Conservation (phyloP, 2,797 vertebrate species). For the Lagocephalus sceleratus region DNA sequence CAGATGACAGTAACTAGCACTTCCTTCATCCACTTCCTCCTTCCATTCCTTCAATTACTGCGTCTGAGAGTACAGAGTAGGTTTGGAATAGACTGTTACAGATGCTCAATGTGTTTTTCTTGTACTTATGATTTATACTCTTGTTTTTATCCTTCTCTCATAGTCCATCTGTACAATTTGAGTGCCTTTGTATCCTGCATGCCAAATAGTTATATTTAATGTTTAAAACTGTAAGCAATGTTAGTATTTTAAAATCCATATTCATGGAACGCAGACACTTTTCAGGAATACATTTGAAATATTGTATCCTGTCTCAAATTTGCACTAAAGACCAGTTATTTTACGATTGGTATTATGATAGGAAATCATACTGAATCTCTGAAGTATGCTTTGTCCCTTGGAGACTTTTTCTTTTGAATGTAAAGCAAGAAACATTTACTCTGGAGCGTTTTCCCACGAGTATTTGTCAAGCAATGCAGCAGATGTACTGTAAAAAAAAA, state of each 20-base stretch:
- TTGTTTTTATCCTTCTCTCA: conserved; percentile 30
- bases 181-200: conserved; percentile 73
- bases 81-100: conserved; percentile 11
- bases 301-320: conserved; percentile 2
- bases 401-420: too few relatives aligned
- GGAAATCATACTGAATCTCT: too few relatives aligned
- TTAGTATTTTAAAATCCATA: conserved; percentile 53
- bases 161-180: conserved; percentile 54
- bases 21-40: conserved; percentile 21
- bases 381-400: too few relatives aligned
- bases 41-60: conserved; percentile 9
- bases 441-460: too few relatives aligned
- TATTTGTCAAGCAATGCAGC: too few relatives aligned
- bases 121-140: conserved; percentile 38
- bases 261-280: conserved; percentile 56
- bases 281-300: conserved; percentile 27
- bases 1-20: conserved; percentile 22
- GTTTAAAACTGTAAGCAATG: conserved; percentile 30
- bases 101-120: conserved; percentile 27
- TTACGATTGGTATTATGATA: not conserved
- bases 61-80: conserved; percentile 17
- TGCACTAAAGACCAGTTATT: not conserved
- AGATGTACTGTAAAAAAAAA: too few relatives aligned
- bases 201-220: conserved; percentile 60
- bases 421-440: too few relatives aligned